Conservation (phyloP, 2,888 invertebrate species). For the Microctonus aethiopoides region DNA sequence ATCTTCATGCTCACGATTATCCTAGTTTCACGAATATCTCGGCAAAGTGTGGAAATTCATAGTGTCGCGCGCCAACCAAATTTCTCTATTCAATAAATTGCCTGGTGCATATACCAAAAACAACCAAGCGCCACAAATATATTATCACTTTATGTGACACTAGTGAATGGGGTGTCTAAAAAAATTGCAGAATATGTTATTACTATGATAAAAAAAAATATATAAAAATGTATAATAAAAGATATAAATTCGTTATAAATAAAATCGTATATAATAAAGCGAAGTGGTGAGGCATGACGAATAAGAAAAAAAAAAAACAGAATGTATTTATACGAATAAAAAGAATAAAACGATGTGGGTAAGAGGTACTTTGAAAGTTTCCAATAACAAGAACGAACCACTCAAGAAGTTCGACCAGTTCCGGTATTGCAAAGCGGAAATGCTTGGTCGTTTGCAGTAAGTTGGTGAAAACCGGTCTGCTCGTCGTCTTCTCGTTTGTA, state of each 20-base stretch:
- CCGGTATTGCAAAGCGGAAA: slow-evolving; percentile 34
- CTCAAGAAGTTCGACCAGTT: slow-evolving; percentile 35
- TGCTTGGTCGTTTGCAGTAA: slow-evolving; percentile 22
- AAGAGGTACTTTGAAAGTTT: slow-evolving; percentile 32
- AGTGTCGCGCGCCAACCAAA: slow-evolving; percentile 22
- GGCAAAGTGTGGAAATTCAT: slow-evolving; percentile 37
- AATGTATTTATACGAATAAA: not conserved
- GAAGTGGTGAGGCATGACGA: not conserved
- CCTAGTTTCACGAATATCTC: slow-evolving; percentile 16
- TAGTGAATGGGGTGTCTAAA: not conserved
- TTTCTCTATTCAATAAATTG: slow-evolving; percentile 26
- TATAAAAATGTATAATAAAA: not conserved
- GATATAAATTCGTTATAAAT: not conserved
- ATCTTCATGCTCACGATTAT: slow-evolving; percentile 2
- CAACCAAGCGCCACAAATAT: not conserved
- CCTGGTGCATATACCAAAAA: not conserved
- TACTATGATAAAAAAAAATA: not conserved
- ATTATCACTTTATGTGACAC: not conserved
- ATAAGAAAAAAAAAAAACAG: slow-evolving; percentile 12
- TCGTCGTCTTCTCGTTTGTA: slow-evolving; percentile 34
- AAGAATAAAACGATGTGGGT: slow-evolving; percentile 17
- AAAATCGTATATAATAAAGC: not conserved
- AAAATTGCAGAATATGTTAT: slow-evolving; percentile 7
- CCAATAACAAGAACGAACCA: slow-evolving; percentile 34
- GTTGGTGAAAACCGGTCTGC: slow-evolving; percentile 31